Conservation (phyloP, 2,888 invertebrate species). For the Drosophila kambysellisi region DNA sequence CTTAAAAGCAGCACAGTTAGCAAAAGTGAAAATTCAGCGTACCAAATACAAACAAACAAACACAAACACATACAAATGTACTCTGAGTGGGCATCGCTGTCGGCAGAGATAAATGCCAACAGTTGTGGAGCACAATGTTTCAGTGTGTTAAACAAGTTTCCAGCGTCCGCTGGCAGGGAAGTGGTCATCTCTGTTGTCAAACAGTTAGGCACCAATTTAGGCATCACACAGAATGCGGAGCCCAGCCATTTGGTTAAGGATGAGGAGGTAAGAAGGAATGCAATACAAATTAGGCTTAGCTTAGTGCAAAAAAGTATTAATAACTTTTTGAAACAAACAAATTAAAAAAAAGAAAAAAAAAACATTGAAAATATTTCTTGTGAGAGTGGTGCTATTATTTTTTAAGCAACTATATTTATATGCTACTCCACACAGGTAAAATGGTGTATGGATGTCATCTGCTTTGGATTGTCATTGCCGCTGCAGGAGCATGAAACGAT, state of each 20-base stretch:
- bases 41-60: slow-evolving; percentile 6
- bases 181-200: slow-evolving; percentile 87
- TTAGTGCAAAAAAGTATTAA: neutral
- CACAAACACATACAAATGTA: slow-evolving; percentile 84
- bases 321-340: slow-evolving; percentile 10
- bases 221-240: slow-evolving; percentile 92
- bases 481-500: slow-evolving; percentile 96
- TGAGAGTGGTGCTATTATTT: neutral
- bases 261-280: slow-evolving; percentile 88
- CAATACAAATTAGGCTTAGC: too few relatives aligned
- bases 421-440: slow-evolving; percentile 88
- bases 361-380: neutral
- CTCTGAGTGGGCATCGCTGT: slow-evolving; percentile 87
- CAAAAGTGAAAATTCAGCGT: slow-evolving; percentile 33
- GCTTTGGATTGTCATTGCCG: slow-evolving; percentile 96
- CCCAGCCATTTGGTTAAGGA: slow-evolving; percentile 94
- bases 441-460: slow-evolving; percentile 94
- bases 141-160: slow-evolving; percentile 88
- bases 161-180: slow-evolving; percentile 87
- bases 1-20: slow-evolving; percentile 4
- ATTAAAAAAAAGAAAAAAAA: neutral
- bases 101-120: slow-evolving; percentile 85
- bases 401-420: neutral
- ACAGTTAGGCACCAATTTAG: slow-evolving; percentile 87
- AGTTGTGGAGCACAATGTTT: slow-evolving; percentile 86